phyloP scores from a whole-genome alignment of 2,888 invertebrate genomes.

The Nineta flava region DNA sequence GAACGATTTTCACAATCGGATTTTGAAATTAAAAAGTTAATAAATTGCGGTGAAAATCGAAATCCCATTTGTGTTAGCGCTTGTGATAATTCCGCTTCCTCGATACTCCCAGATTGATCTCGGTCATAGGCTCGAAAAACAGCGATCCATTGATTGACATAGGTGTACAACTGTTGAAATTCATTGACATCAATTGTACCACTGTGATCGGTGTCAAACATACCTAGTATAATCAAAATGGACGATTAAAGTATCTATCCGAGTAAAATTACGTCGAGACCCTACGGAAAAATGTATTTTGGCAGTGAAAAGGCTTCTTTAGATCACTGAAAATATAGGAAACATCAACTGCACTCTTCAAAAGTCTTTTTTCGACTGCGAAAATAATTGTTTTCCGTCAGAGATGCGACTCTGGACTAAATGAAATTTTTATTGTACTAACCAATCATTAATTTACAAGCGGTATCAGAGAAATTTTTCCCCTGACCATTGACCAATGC shows the following conservation, averaged over 20 bases:
- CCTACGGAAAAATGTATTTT: no score
- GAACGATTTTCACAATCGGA: conserved; percentile 45
- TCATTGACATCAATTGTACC: conserved; percentile 74
- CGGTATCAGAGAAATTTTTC: conserved; percentile 62
- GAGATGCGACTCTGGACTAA: no score
- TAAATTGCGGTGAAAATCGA: conserved; percentile 62
- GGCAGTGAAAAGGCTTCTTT: no score
- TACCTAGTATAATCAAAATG: conserved; percentile 18
- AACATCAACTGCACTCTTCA: no score
- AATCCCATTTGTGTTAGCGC: conserved; percentile 84
- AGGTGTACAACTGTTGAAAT: conserved; percentile 73
- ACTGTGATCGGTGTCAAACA: conserved; percentile 74
- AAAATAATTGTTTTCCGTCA: no score
- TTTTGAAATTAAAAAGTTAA: conserved; percentile 51
- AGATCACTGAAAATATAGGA: no score
- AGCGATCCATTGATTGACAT: conserved; percentile 76
- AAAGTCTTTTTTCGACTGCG: no score
- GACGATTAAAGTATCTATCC: no score
- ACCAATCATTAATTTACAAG: conserved; percentile 77
- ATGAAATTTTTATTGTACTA: no score
- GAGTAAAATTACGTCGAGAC: no score
- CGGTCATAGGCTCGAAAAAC: conserved; percentile 73
- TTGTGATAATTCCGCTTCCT: conserved; percentile 60
- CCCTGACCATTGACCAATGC: conserved; percentile 79
- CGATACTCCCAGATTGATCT: conserved; percentile 75